These are phyloP conservation scores for Latheticus oryzae DNA, from an alignment of 2,888 invertebrate species.

Conservation along the genomic window DNA sequence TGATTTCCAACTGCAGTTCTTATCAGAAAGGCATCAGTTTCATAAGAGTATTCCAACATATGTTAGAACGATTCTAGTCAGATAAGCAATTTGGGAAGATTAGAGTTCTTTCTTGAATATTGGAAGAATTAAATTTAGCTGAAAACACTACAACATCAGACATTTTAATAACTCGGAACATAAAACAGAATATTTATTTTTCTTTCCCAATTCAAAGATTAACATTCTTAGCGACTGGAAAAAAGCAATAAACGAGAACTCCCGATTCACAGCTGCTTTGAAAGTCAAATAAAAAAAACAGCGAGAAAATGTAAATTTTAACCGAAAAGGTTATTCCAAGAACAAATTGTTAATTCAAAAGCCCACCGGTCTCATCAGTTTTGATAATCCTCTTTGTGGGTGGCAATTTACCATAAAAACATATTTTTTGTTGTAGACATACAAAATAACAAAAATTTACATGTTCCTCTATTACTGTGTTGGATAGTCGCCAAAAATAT, in stretches of 20 bases:
- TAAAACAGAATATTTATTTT: too few species aligned
- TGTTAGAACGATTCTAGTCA: too few species aligned
- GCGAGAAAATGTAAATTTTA: conserved; percentile 7
- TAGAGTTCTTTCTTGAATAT: too few species aligned
- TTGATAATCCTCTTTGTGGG: conserved; percentile 4
- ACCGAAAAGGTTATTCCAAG: conserved; percentile 5
- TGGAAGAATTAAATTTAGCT: too few species aligned
- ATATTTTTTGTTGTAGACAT: neutral
- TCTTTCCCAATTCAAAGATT: neutral
- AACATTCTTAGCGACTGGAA: conserved; percentile 1
- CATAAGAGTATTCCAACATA: too few species aligned
- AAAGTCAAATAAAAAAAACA: conserved; percentile 18
- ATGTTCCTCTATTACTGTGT: conserved; percentile 1
- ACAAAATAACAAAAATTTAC: conserved; percentile 2
- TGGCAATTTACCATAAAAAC: conserved; percentile 12
- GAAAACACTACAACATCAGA: too few species aligned
- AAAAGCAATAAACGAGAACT: conserved; percentile 7
- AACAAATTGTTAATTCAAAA: conserved; percentile 8
- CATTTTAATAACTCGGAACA: too few species aligned
- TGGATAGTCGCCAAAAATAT: conserved; percentile 6
- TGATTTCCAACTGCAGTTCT: too few species aligned
- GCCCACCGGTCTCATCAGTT: conserved; percentile 3
- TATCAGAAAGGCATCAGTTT: too few species aligned
- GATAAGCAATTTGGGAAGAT: too few species aligned
- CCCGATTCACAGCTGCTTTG: neutral